Evolutionary conservation across 2,113 vertebrate genomes (phyloP).

Genomic region (Epinephelus moara): DNA sequence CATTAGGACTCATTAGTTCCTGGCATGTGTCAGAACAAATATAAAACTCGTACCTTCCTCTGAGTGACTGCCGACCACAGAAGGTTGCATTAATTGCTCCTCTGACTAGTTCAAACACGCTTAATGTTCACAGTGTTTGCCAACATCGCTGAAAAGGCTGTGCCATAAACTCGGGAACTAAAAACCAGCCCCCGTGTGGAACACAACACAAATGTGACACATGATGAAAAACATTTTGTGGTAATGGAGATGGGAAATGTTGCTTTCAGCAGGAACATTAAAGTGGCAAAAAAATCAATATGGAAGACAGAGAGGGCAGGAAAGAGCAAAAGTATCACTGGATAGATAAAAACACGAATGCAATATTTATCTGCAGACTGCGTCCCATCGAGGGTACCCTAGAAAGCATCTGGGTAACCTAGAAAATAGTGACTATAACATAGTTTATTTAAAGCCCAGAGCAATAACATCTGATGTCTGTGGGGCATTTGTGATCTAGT

Average conservation of each 20-base stretch:
- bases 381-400: slow-evolving; percentile 19
- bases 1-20: not conserved
- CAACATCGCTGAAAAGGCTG: not conserved
- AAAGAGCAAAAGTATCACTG: slow-evolving; percentile 1
- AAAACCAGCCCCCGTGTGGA: not conserved
- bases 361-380: not conserved
- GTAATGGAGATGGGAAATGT: not conserved
- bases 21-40: not conserved
- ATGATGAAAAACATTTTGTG: not conserved
- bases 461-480: not conserved
- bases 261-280: not conserved
- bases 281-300: slow-evolving; percentile 1
- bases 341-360: not conserved
- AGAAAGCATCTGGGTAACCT: slow-evolving; percentile 45
- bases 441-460: slow-evolving; percentile 31
- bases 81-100: too few relatives aligned
- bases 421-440: slow-evolving; percentile 23
- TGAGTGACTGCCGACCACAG: too few relatives aligned
- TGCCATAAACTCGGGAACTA: not conserved
- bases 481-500: not conserved
- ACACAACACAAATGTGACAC: not conserved
- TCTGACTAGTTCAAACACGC: not conserved
- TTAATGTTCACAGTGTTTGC: too few relatives aligned
- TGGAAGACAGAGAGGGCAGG: not conserved
- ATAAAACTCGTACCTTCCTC: not conserved